A percentile compares a stretch with the other conserved stretches of the same genome.
Conservation (phyloP, 2,888 invertebrate genomes). For the Lepidochrysops patricia region DNA sequence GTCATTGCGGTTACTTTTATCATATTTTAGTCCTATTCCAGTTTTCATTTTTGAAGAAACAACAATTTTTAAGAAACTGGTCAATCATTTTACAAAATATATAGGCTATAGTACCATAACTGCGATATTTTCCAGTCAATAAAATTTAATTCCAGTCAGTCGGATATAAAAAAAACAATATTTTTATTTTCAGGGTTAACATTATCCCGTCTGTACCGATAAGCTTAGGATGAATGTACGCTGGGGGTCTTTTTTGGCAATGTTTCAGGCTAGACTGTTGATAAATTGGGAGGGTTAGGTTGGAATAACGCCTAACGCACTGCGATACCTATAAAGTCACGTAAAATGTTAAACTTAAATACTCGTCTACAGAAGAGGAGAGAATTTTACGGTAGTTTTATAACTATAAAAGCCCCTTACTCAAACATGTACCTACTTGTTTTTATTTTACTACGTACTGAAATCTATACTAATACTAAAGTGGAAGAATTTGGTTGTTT, state of each 20-base stretch:
- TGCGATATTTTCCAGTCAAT: not conserved
- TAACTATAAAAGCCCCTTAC: too few relatives aligned
- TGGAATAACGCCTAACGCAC: constrained; percentile 2
- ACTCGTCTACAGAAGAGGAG: not conserved
- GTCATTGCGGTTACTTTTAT: too few relatives aligned
- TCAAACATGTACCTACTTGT: not conserved
- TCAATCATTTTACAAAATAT: too few relatives aligned
- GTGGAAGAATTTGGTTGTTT: too few relatives aligned
- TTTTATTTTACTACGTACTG: too few relatives aligned
- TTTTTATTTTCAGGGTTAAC: constrained; percentile 1
- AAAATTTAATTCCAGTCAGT: not conserved
- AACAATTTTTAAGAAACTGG: too few relatives aligned
- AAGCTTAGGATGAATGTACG: constrained; percentile 7
- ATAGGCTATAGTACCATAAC: not conserved
- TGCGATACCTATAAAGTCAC: not conserved
- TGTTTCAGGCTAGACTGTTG: constrained; percentile 7
- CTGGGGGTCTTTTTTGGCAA: constrained; percentile 11
- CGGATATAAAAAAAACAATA: not conserved
- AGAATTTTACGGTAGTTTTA: not conserved
- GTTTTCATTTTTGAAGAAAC: too few relatives aligned
- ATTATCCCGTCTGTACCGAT: constrained; percentile 7
- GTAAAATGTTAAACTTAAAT: not conserved
- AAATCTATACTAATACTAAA: too few relatives aligned
- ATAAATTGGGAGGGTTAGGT: constrained; percentile 6
- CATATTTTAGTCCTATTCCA: too few relatives aligned